phyloP scores from a whole-genome alignment of 2,888 invertebrate species.

The Melikaiella ostensackeni region DNA sequence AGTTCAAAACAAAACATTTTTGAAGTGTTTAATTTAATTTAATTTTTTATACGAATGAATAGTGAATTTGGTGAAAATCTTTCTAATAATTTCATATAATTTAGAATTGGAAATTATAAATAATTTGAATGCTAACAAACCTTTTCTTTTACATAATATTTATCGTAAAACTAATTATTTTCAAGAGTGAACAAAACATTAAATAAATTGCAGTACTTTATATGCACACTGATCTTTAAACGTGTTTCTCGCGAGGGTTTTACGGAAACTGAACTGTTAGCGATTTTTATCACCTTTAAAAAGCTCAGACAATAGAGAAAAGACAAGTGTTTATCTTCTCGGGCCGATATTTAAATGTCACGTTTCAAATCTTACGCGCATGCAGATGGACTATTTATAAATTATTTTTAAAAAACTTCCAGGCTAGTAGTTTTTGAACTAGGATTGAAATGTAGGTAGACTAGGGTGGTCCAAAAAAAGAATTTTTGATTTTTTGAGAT shows the following conservation, averaged over 20 bases:
- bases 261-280: conserved; percentile 8
- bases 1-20: too few relatives aligned
- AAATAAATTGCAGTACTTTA: not conserved
- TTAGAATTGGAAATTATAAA: not conserved
- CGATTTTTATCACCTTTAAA: not conserved
- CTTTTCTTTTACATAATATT: not conserved
- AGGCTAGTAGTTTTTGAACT: too few relatives aligned
- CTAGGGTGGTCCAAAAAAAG: too few relatives aligned
- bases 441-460: too few relatives aligned
- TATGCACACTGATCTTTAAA: not conserved
- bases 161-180: not conserved
- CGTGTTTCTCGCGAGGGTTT: not conserved
- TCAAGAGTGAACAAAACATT: too few relatives aligned
- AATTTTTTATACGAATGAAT: too few relatives aligned
- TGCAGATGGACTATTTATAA: not conserved
- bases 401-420: too few relatives aligned
- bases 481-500: too few relatives aligned
- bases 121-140: not conserved
- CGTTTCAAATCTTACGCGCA: conserved; percentile 10
- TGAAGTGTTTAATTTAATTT: too few relatives aligned
- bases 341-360: conserved; percentile 24
- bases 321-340: conserved; percentile 11
- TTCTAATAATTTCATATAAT: not conserved
- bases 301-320: conserved; percentile 16
- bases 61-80: too few relatives aligned